Conservation (phyloP, 1,140 invertebrate species). For the Helicoverpa armigera region DNA sequence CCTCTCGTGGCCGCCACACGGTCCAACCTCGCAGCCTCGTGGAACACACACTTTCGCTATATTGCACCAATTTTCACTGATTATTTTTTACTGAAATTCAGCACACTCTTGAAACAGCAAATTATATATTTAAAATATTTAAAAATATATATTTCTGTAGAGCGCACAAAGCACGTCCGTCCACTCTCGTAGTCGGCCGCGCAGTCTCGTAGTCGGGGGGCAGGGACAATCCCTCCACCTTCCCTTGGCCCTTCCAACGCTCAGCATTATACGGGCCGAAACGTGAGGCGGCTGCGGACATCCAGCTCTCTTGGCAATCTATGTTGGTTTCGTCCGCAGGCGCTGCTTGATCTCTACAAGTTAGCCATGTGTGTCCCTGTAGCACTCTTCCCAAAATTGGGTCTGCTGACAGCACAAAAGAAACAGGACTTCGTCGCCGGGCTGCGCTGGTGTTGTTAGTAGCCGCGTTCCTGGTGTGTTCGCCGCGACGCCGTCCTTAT, state of each 20-base stretch:
- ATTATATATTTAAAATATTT: too few species aligned
- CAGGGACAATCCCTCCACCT: too few species aligned
- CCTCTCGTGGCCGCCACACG: too few species aligned
- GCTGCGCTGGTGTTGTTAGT: too few species aligned
- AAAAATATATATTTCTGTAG: not conserved
- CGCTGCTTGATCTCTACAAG: not conserved
- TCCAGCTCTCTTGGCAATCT: not conserved
- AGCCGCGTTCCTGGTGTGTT: not conserved
- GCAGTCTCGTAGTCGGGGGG: not conserved
- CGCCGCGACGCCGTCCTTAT: too few species aligned
- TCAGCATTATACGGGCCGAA: slow-evolving; percentile 1
- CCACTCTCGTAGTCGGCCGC: not conserved
- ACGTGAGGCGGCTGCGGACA: not conserved
- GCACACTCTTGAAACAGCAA: not conserved
- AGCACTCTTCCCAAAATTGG: too few species aligned
- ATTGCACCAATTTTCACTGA: too few species aligned
- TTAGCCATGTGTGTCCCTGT: not conserved
- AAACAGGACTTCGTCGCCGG: too few species aligned
- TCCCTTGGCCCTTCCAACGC: not conserved
- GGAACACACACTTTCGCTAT: too few species aligned
- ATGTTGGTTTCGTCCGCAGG: not conserved
- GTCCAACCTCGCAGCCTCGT: too few species aligned
- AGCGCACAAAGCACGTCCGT: not conserved
- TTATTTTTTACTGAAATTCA: not conserved
- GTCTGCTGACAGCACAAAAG: too few species aligned